Base-by-base conservation (phyloP, 2,888 invertebrate genomes). In the Dastarcus helophoroides region DNA sequence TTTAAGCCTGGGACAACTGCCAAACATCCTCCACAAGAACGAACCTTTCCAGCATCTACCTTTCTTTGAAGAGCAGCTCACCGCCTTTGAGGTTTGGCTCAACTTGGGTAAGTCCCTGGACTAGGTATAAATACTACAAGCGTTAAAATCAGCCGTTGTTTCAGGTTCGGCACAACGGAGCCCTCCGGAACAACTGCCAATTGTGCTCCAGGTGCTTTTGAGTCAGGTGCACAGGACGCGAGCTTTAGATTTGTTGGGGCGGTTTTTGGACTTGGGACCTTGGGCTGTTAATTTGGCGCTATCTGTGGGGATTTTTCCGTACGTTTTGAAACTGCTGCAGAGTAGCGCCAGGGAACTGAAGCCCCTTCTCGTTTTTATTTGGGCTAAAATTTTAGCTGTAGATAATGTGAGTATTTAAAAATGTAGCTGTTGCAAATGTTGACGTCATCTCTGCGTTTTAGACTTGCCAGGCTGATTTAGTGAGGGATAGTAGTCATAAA, bases 251-350 rank as follows among this genome's bases (percentile, higher is more conserved):
- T 69, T 97, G 40, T 69, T 99, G 25, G 91, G 93, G 31, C 74
- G 78, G 32, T 98, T 95, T 65, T 70, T 99, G 36, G 93, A 98
- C 62, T 73, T 97, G 38, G 98, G 98, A 23, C 80, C 84, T 1
- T 86, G 86, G 86, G 95, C 97, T 8, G 97, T 97, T 24, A 89
- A 89, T 62, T 69, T 93, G 43, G 94, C 95, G 30, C 71, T 99
- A 13, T 86, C 86, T 31, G 98, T 98, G 25, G 97, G 98, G 45
- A 97, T 98, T 56, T 98, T 97, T 63, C 98, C 98, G 0, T 98
- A 98, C 63, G 94, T 98, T 48, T 71, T 98, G 32, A 95, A 95
- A 64, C 65, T 99, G 46, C 69, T 98, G 47, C 97, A 98, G 65
- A 93, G 93, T 47, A 84, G 85, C 39, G 93, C 93, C 3, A 74